Evolutionary conservation across 2,113 vertebrate species (phyloP).

Genomic region (Callocephalon fimbriatum): DNA sequence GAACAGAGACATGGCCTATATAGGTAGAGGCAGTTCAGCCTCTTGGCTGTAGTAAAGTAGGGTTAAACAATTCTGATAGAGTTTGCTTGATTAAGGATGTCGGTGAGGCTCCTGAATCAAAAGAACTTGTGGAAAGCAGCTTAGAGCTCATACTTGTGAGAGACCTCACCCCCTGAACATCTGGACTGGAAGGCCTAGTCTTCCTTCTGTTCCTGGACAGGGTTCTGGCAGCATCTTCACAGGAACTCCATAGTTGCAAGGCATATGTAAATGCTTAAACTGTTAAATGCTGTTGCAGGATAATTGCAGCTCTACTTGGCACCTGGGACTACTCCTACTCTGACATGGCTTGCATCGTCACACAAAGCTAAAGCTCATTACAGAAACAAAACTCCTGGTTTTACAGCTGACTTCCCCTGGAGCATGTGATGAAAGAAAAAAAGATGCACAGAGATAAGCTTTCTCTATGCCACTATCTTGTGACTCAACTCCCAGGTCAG

Average conservation of each 20-base stretch:
- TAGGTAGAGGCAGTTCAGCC: rapidly evolving
- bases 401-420: conserved; percentile 42
- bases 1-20: rapidly evolving
- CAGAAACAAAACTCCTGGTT: not conserved
- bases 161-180: not conserved
- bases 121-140: not conserved
- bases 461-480: not conserved
- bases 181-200: not conserved
- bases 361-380: not conserved
- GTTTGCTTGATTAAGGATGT: not conserved
- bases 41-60: not conserved
- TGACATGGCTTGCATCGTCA: not conserved
- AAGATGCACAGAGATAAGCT: not conserved
- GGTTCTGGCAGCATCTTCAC: not conserved
- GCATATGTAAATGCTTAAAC: not conserved
- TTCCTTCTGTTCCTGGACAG: not conserved
- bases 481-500: conserved; percentile 8
- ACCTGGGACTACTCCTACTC: not conserved
- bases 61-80: not conserved
- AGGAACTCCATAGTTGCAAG: not conserved
- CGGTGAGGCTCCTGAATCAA: not conserved
- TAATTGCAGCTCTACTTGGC: not conserved
- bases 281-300: not conserved
- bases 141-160: not conserved
- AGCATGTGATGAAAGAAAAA: conserved; percentile 32